Evolutionary conservation across 1,140 invertebrate species (phyloP), one percentile per base, ranked within the genome.

Genomic region (Oppia nitens): DNA sequence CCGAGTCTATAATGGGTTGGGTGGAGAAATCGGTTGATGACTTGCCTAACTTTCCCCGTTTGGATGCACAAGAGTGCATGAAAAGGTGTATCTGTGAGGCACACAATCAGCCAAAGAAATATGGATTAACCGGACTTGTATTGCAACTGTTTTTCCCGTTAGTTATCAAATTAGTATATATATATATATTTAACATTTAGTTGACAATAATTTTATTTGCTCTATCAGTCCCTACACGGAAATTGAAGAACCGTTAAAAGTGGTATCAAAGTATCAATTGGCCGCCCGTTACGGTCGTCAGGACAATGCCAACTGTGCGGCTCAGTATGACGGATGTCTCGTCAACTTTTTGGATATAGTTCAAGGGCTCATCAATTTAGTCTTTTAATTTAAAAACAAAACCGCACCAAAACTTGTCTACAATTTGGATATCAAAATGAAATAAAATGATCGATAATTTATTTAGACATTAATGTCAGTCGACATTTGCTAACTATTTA

Each of bases 61-160:
- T 69, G 0, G 66, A 69, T 47, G 63, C 65, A 1, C 66, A 68
- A 54, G 68, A 69, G 53, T 69, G 68, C 55, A 62, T 69, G 57
- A 69, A 69, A 53, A 56, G 68, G 24, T 63, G 59, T 9, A 64
- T 69, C 45, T 69, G 68, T 57, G 68, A 69, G 55, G 68, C 68
- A 14, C 66, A 69, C 51, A 67, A 65, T 61, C 64, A 69, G 28
- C 68, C 68, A 1, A 66, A 65, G 47, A 68, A 67, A 57, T 69
- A 69, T 57, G 68, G 68, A 23, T 49, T 65, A 3, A 54, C 66
- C 11, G 68, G 68, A 2, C 57, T 69, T 2, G 47, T 63, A n/a
- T 55, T 69, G 27, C 68, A 69, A 47, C 61, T 69, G n/a, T 62
- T 69, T 12, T 69, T 69, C 29, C 68, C 68, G 68, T 69, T 60